Evolutionary conservation across 53 echinoderm and acorn worm genomes (phyloP).

Genomic region (Paracentrotus lividus): DNA sequence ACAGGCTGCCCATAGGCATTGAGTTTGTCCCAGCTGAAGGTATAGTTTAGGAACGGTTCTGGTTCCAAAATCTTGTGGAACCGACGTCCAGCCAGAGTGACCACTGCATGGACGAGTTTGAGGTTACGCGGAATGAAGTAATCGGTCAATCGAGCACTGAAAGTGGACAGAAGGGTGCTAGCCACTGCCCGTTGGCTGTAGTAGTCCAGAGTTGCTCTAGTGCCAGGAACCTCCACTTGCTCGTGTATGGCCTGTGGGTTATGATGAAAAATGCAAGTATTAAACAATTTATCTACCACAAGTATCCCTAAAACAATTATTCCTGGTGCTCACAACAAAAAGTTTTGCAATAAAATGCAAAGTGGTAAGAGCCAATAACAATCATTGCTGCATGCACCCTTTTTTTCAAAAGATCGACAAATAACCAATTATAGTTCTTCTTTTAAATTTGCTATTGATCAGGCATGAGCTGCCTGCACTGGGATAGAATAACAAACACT

Average conservation of each 20-base stretch:
- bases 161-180: slow-evolving; percentile 65
- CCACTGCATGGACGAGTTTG: slow-evolving; percentile 84
- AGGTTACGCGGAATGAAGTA: slow-evolving; percentile 74
- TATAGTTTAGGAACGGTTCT: slow-evolving; percentile 78
- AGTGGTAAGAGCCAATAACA: too few relatives aligned
- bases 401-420: too few relatives aligned
- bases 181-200: slow-evolving; percentile 81
- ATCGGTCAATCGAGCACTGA: slow-evolving; percentile 73
- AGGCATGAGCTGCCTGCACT: too few relatives aligned
- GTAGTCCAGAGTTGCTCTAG: slow-evolving; percentile 87
- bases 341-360: too few relatives aligned
- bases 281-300: too few relatives aligned
- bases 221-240: slow-evolving; percentile 80
- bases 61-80: slow-evolving; percentile 77
- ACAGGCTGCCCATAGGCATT: slow-evolving; percentile 91
- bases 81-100: slow-evolving; percentile 81
- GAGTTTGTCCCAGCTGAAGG: slow-evolving; percentile 84
- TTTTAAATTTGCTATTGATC: too few relatives aligned
- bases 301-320: too few relatives aligned
- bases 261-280: too few relatives aligned
- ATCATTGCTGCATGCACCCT: too few relatives aligned
- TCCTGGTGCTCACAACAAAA: too few relatives aligned
- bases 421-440: too few relatives aligned
- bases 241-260: slow-evolving; percentile 86
- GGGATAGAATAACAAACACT: too few relatives aligned